Base-by-base conservation (phyloP, 2,113 vertebrate species). In the Notothenia coriiceps region DNA sequence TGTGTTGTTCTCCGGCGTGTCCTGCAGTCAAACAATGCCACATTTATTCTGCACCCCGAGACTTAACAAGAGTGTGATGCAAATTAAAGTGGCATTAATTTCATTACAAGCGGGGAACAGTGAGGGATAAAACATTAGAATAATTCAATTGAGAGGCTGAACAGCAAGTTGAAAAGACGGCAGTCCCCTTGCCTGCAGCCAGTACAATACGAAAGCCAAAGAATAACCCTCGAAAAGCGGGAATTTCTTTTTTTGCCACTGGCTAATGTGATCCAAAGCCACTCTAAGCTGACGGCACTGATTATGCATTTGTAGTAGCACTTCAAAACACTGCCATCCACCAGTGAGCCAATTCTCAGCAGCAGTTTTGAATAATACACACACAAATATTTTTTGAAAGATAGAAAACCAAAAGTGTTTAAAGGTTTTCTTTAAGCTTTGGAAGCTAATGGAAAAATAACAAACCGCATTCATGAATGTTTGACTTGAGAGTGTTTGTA, bases 61-160 rank as follows among this genome's bases (percentile, higher is more conserved):
- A 73, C 72, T 73, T 86, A 85, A 90, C 80, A 90, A 88, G 72
- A 80, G 67, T 60, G 81, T 78, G 78, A 90, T 87, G 75, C 78
- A 90, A 91, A 94, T 93, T 89, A 92, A 93, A 93, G 89, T 84
- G 80, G 82, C 86, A 92, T 90, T 92, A 76, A 91, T 91, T 93
- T 91, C 82, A 88, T 92, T 88, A 90, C 80, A 82, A 80, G 70
- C 59, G 25, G 62, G 57, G 59, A 88, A 81, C 81, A 46, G 80
- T 51, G 70, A 68, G 66, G 74, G 81, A 84, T 76, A 80, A 87
- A 89, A 88, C 77, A 84, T 76, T 66, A 64, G 77, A 84, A 77
- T 89, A 79, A 89, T 86, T 89, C 64, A 90, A 56, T 77, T 71
- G 68, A 84, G 85, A 84, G 85, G 59, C 87, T 85, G 89, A 83